These are phyloP conservation scores for Anguilla anguilla DNA, from an alignment of 2,797 vertebrate species.

Conservation along the genomic window DNA sequence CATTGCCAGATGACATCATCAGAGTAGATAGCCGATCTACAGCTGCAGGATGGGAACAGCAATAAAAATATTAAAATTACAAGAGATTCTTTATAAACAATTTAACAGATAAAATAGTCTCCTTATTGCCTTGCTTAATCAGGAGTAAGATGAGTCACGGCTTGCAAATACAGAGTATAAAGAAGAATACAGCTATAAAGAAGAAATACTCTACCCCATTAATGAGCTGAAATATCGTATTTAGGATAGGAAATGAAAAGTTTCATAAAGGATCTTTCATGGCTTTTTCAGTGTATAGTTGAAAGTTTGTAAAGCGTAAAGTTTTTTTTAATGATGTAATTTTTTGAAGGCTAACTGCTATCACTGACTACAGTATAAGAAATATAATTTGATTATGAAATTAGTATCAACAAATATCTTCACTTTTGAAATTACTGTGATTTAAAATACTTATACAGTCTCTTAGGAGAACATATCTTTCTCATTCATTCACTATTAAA, in stretches of 20 bases:
- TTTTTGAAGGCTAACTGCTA: neutral
- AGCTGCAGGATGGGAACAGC: slow-evolving; percentile 66
- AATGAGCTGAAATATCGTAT: neutral
- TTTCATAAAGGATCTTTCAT: neutral
- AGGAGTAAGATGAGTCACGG: neutral
- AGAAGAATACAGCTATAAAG: neutral
- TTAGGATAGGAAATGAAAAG: neutral
- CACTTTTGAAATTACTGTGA: neutral
- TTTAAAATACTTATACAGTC: neutral
- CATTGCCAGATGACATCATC: slow-evolving; percentile 66
- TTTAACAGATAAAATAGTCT: neutral
- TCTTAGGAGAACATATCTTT: neutral
- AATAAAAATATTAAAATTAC: slow-evolving; percentile 19
- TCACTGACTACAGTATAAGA: neutral
- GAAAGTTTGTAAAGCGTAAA: neutral
- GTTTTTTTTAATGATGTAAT: neutral
- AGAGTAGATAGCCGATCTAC: slow-evolving; percentile 73
- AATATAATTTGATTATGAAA: neutral
- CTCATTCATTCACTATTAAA: slow-evolving; percentile 9
- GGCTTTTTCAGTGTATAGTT: neutral
- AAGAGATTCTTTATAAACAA: neutral
- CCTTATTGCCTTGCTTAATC: neutral
- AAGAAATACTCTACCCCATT: neutral
- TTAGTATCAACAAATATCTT: neutral
- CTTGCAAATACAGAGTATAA: neutral